phyloP scores from a whole-genome alignment of 1,140 invertebrate genomes.

The Sipha flava region DNA sequence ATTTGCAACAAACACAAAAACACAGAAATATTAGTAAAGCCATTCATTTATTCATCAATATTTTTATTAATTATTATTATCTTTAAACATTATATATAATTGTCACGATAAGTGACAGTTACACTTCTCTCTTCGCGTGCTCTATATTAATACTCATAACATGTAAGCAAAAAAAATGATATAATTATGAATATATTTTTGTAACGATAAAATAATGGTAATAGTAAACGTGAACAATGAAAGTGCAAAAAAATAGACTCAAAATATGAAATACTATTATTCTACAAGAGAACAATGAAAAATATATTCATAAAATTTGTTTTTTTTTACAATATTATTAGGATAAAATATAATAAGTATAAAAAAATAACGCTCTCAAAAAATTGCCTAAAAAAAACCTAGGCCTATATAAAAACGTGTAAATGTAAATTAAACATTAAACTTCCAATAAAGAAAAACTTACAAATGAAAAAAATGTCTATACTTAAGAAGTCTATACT shows the following conservation, averaged over 20 bases:
- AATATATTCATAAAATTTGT: slow-evolving; percentile 22
- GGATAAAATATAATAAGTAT: slow-evolving; percentile 1
- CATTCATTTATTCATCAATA: neutral
- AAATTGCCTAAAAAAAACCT: slow-evolving; percentile 21
- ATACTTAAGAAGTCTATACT: neutral
- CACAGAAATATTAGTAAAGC: no score
- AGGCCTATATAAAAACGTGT: slow-evolving; percentile 7
- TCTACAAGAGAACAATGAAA: slow-evolving; percentile 25
- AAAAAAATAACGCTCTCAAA: slow-evolving; percentile 27
- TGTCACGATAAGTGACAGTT: neutral
- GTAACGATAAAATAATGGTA: slow-evolving; percentile 10
- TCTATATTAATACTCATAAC: neutral
- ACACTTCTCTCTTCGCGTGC: neutral
- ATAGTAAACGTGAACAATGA: slow-evolving; percentile 26
- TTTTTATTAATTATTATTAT: neutral
- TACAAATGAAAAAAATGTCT: neutral
- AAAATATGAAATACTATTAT: slow-evolving; percentile 22
- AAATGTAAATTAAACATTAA: neutral
- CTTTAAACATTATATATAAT: neutral
- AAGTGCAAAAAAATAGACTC: slow-evolving; percentile 32
- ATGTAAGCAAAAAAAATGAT: slow-evolving; percentile 12
- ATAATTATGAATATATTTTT: slow-evolving; percentile 9
- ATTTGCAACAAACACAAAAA: no score
- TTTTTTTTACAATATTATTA: neutral
- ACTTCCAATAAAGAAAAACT: neutral